Percentiles rank a stretch among this genome's conserved stretches.
These are phyloP conservation scores for Rhopalosiphum nymphaeae DNA, from an alignment of 2,888 invertebrate genomes.

Conservation along the genomic window DNA sequence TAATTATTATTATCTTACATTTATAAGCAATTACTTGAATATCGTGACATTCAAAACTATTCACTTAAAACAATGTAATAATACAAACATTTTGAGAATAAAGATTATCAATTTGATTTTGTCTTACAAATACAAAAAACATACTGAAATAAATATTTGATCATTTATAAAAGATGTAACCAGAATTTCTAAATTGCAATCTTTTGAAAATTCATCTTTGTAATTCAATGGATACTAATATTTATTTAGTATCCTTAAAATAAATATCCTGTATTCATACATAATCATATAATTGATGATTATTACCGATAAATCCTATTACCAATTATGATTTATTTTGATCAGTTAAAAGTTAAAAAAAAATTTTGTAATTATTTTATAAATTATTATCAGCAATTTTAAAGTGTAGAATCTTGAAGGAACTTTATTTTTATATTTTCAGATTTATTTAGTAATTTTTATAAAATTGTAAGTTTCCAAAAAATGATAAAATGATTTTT, in stretches of 20 bases:
- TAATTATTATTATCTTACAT: not conserved
- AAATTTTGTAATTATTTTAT: not conserved
- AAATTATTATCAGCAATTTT: not conserved
- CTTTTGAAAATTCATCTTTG: not conserved
- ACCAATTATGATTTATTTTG: not conserved
- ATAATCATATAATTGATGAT: not conserved
- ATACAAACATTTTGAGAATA: not conserved
- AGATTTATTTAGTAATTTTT: not conserved
- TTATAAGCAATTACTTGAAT: not conserved
- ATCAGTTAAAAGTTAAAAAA: not conserved
- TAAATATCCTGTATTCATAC: not conserved
- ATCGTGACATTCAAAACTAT: not conserved
- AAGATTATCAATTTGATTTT: not conserved
- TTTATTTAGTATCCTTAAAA: not conserved
- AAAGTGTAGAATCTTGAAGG: not conserved
- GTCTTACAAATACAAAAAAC: not conserved
- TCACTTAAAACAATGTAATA: not conserved
- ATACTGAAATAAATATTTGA: not conserved
- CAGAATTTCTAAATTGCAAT: not conserved
- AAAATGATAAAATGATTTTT: not conserved
- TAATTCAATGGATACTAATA: not conserved
- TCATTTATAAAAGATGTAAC: not conserved
- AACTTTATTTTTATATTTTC: not conserved
- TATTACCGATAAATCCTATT: not conserved
- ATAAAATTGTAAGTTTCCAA: not conserved